Percentiles rank a stretch among this genome's conserved stretches.
phyloP scores from a whole-genome alignment of 2,113 vertebrate genomes.

The Picathartes gymnocephalus region DNA sequence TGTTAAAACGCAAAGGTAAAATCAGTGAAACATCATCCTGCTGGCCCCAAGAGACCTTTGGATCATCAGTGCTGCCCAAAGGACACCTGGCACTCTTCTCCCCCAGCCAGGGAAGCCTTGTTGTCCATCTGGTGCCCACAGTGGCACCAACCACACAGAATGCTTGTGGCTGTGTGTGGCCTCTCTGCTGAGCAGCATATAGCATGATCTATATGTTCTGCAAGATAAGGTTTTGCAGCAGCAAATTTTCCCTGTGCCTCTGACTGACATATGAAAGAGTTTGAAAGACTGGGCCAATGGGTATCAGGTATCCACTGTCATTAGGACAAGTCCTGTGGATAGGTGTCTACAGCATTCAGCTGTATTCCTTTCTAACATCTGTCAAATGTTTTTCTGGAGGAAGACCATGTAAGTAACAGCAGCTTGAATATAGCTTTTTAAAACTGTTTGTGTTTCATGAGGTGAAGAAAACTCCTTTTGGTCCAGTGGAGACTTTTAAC shows the following conservation, averaged over 20 bases:
- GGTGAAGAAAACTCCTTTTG: conserved; percentile 20
- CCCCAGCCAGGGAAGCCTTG: background rate
- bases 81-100: background rate
- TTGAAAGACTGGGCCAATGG: background rate
- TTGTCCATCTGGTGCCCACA: fast-evolving
- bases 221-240: background rate
- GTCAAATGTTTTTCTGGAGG: background rate
- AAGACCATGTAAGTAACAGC: background rate
- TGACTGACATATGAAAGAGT: background rate
- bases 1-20: background rate
- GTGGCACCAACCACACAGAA: background rate
- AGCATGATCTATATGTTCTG: background rate
- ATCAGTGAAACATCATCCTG: background rate
- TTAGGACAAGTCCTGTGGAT: background rate
- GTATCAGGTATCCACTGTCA: background rate
- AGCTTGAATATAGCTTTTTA: background rate
- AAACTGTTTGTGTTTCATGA: conserved; percentile 14
- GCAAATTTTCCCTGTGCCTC: background rate
- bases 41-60: background rate
- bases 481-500: background rate
- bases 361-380: background rate
- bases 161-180: fast-evolving
- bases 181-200: fast-evolving
- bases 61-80: fast-evolving
- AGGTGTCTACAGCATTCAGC: background rate